Percentiles rank a stretch among this genome's conserved stretches.
Evolutionary conservation across 2,888 invertebrate species (phyloP).

Genomic region (Laothoe populi): DNA sequence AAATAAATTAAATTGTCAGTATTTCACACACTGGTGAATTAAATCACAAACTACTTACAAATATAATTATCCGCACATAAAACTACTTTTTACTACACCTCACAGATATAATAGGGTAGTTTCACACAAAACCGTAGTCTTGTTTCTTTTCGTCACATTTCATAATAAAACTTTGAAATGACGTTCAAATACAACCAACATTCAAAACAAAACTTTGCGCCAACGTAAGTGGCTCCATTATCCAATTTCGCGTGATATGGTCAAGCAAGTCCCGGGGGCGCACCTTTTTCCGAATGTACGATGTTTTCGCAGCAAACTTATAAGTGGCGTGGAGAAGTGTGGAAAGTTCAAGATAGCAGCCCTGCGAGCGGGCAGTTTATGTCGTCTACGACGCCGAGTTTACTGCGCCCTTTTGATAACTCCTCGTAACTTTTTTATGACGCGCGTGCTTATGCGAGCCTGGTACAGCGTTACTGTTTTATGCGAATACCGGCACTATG

Average conservation of each 20-base stretch:
- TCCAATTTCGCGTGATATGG: constrained; percentile 27
- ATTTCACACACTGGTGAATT: too few species aligned
- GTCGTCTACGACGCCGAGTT: constrained; percentile 58
- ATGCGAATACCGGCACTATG: constrained; percentile 24
- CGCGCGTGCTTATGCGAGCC: constrained; percentile 65
- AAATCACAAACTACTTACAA: too few species aligned
- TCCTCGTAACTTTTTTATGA: constrained; percentile 75
- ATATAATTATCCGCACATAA: too few species aligned
- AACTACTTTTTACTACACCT: background rate
- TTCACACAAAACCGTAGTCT: background rate
- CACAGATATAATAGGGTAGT: background rate
- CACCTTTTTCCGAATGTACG: constrained; percentile 28
- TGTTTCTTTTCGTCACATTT: background rate
- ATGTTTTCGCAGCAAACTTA: constrained; percentile 38
- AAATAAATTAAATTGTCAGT: too few species aligned
- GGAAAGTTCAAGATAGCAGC: constrained; percentile 47
- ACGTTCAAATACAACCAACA: constrained; percentile 11
- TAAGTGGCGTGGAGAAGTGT: constrained; percentile 41
- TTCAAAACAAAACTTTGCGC: constrained; percentile 24
- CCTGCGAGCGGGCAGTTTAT: constrained; percentile 62
- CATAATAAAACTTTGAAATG: background rate
- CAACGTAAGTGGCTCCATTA: constrained; percentile 28
- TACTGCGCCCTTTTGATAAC: constrained; percentile 74
- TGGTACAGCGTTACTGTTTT: constrained; percentile 58
- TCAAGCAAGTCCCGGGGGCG: constrained; percentile 28